These are phyloP conservation scores for Ormyrus labotus DNA, from an alignment of 2,888 invertebrate species.

Conservation along the genomic window DNA sequence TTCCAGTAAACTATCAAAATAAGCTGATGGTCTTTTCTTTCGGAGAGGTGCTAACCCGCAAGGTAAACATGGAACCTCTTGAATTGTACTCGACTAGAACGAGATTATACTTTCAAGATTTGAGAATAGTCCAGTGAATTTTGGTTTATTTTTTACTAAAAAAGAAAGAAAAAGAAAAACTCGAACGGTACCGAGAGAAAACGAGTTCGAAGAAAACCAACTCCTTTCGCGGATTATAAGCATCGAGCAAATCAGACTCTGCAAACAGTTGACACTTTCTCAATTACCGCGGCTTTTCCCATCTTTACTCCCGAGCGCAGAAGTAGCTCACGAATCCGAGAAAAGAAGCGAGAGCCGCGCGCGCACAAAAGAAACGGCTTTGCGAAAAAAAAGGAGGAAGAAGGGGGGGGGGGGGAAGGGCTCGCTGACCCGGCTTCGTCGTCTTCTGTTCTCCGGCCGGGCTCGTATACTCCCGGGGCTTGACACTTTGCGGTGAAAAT, in stretches of 20 bases:
- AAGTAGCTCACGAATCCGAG: not conserved
- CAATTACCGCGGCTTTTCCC: not conserved
- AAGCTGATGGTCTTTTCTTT: too few relatives aligned
- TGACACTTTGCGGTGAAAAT: constrained; percentile 64
- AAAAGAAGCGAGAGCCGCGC: not conserved
- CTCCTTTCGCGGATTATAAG: too few relatives aligned
- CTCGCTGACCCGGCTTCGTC: not conserved
- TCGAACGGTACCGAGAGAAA: too few relatives aligned
- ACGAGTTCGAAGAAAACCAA: too few relatives aligned
- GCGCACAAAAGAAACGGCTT: constrained; percentile 4
- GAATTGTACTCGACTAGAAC: too few relatives aligned
- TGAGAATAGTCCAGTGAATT: not conserved
- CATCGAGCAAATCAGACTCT: too few relatives aligned
- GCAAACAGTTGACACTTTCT: too few relatives aligned
- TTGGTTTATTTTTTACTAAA: not conserved
- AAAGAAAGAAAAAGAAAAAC: not conserved
- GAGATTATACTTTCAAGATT: not conserved
- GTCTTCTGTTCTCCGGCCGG: too few relatives aligned
- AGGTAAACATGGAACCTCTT: too few relatives aligned
- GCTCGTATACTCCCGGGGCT: constrained; percentile 51
- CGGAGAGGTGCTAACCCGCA: too few relatives aligned
- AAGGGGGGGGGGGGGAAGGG: not conserved
- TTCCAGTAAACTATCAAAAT: not conserved
- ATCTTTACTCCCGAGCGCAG: too few relatives aligned
- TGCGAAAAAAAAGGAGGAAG: too few relatives aligned